Percentiles rank a stretch among this genome's conserved stretches.
Conservation (phyloP, 2,888 invertebrate species). For the Cynaeus angustus region DNA sequence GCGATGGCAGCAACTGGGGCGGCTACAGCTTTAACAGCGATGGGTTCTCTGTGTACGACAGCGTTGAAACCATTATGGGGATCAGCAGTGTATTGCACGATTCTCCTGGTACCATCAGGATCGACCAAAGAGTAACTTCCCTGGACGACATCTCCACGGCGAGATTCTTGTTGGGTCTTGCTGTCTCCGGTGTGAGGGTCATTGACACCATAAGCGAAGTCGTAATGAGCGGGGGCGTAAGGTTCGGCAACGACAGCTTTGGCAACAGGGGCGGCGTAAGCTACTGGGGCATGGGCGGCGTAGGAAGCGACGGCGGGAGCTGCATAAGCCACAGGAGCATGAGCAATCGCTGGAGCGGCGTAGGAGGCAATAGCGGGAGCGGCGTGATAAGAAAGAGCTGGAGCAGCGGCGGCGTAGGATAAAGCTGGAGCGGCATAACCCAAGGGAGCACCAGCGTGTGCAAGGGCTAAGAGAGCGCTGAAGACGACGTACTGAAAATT, state of each 20-base stretch:
- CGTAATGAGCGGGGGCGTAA: constrained; percentile 71
- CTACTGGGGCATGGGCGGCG: constrained; percentile 52
- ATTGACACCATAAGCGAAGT: constrained; percentile 71
- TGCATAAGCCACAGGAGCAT: constrained; percentile 50
- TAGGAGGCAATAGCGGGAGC: constrained; percentile 50
- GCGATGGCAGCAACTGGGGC: constrained; percentile 52
- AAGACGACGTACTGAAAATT: constrained; percentile 27
- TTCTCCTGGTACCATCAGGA: constrained; percentile 72
- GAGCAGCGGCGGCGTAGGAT: constrained; percentile 27
- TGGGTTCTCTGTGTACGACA: constrained; percentile 72
- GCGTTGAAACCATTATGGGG: constrained; percentile 74
- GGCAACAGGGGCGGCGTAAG: constrained; percentile 61
- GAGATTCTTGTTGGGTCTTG: constrained; percentile 73
- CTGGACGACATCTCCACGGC: constrained; percentile 72
- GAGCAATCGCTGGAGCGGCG: constrained; percentile 52
- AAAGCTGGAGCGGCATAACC: constrained; percentile 47
- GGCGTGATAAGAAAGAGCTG: constrained; percentile 65
- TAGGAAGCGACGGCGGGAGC: constrained; percentile 44
- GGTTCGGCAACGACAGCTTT: constrained; percentile 70
- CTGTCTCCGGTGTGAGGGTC: constrained; percentile 72
- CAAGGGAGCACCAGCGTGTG: constrained; percentile 1
- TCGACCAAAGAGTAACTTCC: constrained; percentile 73
- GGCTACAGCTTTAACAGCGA: constrained; percentile 62
- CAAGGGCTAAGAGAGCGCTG: constrained; percentile 50
- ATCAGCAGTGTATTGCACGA: constrained; percentile 74